A percentile compares a stretch with the other conserved stretches of the same genome.
These are phyloP conservation scores for Calonectris borealis DNA, from an alignment of 2,113 vertebrate species.

Conservation along the genomic window DNA sequence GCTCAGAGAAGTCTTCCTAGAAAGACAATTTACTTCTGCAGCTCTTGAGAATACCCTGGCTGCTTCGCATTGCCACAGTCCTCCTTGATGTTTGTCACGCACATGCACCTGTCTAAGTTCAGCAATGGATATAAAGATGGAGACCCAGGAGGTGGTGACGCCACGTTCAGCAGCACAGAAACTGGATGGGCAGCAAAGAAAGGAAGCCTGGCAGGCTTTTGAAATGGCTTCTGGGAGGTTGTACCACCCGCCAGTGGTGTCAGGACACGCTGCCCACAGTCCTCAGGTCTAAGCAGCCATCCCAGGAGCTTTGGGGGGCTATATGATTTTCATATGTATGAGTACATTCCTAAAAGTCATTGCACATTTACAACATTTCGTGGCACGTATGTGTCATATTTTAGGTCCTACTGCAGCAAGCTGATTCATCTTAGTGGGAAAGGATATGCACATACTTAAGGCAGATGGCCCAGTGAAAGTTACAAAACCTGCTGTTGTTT, in stretches of 20 bases:
- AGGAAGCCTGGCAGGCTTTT: not conserved
- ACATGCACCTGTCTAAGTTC: not conserved
- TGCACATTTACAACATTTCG: not conserved
- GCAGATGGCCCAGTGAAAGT: not conserved
- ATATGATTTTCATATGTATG: not conserved
- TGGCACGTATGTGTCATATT: not conserved
- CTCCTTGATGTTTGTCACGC: not conserved
- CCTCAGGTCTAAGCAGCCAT: not conserved
- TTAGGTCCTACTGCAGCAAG: not conserved
- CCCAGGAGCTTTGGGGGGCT: not conserved
- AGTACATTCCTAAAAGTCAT: not conserved
- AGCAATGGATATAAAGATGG: not conserved
- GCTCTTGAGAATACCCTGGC: not conserved
- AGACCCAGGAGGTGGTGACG: not conserved
- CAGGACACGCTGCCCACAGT: not conserved
- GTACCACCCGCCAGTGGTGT: not conserved
- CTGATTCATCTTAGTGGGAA: conserved; percentile 30
- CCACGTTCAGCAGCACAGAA: not conserved
- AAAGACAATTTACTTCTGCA: not conserved
- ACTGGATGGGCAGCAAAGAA: not conserved
- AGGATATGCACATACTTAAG: not conserved
- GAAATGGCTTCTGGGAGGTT: not conserved
- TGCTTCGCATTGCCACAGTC: not conserved
- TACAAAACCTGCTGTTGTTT: not conserved
- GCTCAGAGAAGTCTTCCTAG: not conserved